Evolutionary conservation across 1,140 invertebrate genomes (phyloP).

Genomic region (Zaprionus gabonicus): DNA sequence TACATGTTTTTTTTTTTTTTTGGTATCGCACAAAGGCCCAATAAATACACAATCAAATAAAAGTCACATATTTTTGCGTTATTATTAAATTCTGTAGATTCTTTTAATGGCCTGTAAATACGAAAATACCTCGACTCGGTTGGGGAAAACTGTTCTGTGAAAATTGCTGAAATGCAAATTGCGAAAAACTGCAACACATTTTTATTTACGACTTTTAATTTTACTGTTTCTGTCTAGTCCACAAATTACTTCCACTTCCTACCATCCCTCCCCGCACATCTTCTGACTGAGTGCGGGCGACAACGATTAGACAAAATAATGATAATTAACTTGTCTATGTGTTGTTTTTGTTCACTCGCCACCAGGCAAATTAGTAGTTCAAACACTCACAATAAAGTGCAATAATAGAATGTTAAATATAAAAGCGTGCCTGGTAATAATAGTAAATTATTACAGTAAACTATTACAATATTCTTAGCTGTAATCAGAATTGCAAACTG

Average conservation of each 20-base stretch:
- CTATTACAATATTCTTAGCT: neutral
- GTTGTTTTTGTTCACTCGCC: constrained; percentile 32
- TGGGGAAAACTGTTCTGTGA: neutral
- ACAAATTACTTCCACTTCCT: constrained; percentile 29
- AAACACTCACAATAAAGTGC: constrained; percentile 11
- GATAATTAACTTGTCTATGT: constrained; percentile 54
- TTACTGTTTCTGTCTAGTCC: constrained; percentile 9
- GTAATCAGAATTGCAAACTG: neutral
- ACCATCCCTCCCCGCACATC: too few relatives aligned
- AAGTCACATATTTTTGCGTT: constrained; percentile 2
- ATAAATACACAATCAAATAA: constrained; percentile 4
- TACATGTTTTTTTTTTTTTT: neutral
- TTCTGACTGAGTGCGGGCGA: neutral
- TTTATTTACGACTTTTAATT: constrained; percentile 26
- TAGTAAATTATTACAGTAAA: neutral
- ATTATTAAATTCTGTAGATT: constrained; percentile 5
- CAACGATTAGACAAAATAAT: constrained; percentile 51
- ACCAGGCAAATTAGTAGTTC: constrained; percentile 31
- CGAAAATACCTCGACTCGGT: neutral
- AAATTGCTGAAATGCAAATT: constrained; percentile 28
- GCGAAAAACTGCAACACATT: constrained; percentile 6
- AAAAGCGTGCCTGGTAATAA: neutral
- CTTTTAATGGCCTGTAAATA: constrained; percentile 9
- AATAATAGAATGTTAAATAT: constrained; percentile 21
- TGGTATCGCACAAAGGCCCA: neutral